Evolutionary conservation across 2,888 invertebrate species (phyloP).

Genomic region (Geotrupes spiniger): DNA sequence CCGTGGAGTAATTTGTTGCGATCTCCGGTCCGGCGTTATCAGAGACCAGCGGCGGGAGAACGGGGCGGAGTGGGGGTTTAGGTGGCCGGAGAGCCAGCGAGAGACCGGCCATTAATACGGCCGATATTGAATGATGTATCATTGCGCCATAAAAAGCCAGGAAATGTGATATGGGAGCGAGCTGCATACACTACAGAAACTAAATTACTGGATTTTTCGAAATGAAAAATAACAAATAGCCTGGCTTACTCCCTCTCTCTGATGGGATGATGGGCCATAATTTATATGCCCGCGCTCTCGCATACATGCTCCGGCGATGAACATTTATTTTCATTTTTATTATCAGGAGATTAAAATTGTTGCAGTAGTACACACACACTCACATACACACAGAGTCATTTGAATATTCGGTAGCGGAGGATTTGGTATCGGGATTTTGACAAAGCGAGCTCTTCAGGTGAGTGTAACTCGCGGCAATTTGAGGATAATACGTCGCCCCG

Average conservation of each 20-base stretch:
- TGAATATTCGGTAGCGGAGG: constrained; percentile 45
- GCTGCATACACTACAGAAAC: constrained; percentile 50
- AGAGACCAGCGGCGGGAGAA: constrained; percentile 3
- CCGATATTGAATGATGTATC: constrained; percentile 55
- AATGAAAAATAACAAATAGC: constrained; percentile 55
- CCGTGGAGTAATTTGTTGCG: constrained; percentile 10
- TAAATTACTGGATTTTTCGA: constrained; percentile 54
- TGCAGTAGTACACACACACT: constrained; percentile 36
- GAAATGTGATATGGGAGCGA: constrained; percentile 52
- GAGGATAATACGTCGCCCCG: constrained; percentile 5
- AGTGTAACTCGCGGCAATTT: constrained; percentile 21
- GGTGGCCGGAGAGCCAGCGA: constrained; percentile 26
- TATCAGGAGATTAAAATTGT: constrained; percentile 53
- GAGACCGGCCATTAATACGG: constrained; percentile 46
- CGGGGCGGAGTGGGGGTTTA: constrained; percentile 9
- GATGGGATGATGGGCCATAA: constrained; percentile 51
- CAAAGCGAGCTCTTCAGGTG: constrained; percentile 39
- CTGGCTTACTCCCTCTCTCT: constrained; percentile 48
- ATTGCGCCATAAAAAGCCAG: constrained; percentile 54
- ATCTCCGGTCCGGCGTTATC: constrained; percentile 4
- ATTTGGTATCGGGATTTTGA: constrained; percentile 40
- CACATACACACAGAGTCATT: constrained; percentile 42
- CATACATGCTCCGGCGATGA: constrained; percentile 48
- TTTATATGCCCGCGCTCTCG: constrained; percentile 44
- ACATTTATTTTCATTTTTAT: constrained; percentile 54